A percentile compares a stretch with the other conserved stretches of the same genome.
phyloP scores from a whole-genome alignment of 2,888 invertebrate genomes.

The Mayetiola destructor region DNA sequence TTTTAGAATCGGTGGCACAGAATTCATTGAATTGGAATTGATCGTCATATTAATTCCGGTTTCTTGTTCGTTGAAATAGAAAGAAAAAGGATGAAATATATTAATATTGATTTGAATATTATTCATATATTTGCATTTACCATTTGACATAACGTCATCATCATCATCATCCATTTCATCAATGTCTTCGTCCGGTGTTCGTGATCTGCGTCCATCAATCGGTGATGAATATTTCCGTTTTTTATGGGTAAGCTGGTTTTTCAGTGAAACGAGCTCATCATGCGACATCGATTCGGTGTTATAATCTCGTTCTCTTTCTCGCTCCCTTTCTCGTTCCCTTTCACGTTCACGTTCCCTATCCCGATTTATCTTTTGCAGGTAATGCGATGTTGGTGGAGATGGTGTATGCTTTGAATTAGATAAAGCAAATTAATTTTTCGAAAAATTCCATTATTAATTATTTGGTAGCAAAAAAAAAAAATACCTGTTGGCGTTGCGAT shows the following conservation, averaged over 20 bases:
- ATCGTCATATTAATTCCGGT: slow-evolving; percentile 47
- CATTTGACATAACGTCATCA: slow-evolving; percentile 44
- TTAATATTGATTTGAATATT: neutral
- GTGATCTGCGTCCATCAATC: slow-evolving; percentile 29
- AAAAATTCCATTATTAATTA: too few species aligned
- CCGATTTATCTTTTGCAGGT: neutral
- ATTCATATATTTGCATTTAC: slow-evolving; percentile 37
- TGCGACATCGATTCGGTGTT: neutral
- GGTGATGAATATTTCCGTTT: slow-evolving; percentile 24
- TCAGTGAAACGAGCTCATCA: slow-evolving; percentile 30
- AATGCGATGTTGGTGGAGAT: neutral
- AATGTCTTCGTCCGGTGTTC: slow-evolving; percentile 37
- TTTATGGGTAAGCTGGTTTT: slow-evolving; percentile 28
- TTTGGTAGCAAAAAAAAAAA: too few species aligned
- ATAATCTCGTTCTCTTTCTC: slow-evolving; percentile 11
- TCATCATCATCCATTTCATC: slow-evolving; percentile 9
- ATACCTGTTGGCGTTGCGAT: too few species aligned
- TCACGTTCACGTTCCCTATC: slow-evolving; percentile 3
- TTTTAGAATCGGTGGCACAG: slow-evolving; percentile 13
- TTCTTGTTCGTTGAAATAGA: neutral
- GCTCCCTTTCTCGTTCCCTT: too few species aligned
- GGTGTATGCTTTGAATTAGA: neutral
- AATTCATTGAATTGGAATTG: slow-evolving; percentile 32
- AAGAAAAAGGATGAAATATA: neutral
- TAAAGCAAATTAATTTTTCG: too few species aligned